Base-by-base conservation (phyloP, 2,888 invertebrate species). In the Theretra japonica region DNA sequence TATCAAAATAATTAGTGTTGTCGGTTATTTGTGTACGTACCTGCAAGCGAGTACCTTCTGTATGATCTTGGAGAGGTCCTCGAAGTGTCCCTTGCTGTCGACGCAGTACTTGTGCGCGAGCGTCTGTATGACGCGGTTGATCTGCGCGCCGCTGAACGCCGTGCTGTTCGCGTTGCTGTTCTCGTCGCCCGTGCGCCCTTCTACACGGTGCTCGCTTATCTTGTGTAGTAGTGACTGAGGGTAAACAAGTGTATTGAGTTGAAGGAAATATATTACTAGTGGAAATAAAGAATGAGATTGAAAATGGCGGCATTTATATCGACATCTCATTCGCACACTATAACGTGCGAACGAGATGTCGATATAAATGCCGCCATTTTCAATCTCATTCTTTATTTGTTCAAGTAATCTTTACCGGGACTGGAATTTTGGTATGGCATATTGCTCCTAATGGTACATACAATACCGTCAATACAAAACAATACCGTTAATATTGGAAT, bases 91-190 rank as follows among this genome's bases (percentile, higher is more conserved):
- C 88, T 98, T 98, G 87, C 99, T 99, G 83, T 99, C 99, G 68
- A 97, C 97, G 88, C 99, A 98, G 91, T 99, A 99, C 86, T 98
- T 98, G 88, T 98, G 98, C 2, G 99, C 99, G 58, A 99, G 95
- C 78, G 98, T 96, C 87, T 99, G 99, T 81, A 99, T 99, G 70
- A 98, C 97, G 87, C 97, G 96, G 91, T 99, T 99, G 60, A 99
- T 98, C 88, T 97, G 96, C 41, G 95, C 95, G 65, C 95, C 95
- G 76, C 95, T 93, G 83, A 95, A 94, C 62, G 94, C 92, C 0
- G 95, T 94, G 70, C 91, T 90, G 76, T 94, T 94, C 1, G 93
- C 88, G 79, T 93, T 90, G 80, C 90, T 90, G 82, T 90, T 91
- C 83, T 95, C 94, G 70, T 95, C 95, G 28, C 94, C 95, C 1